A percentile compares a stretch with the other conserved stretches of the same genome.
Conservation (phyloP, 2,113 vertebrate species). For the human region DNA sequence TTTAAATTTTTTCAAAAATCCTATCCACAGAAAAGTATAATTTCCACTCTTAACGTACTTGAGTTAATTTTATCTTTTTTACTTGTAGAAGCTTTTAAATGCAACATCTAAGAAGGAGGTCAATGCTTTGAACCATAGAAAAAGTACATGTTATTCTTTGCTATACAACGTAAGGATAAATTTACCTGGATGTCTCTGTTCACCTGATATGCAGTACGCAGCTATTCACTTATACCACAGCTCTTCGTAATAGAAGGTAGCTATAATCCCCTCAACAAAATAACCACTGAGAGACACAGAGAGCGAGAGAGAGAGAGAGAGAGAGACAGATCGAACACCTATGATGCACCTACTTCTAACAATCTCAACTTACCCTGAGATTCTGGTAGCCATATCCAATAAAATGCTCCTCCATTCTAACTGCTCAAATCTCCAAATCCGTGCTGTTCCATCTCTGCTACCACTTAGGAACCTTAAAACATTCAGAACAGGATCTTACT, state of each 20-base stretch:
- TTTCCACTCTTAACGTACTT: not conserved
- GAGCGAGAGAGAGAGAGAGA: not conserved
- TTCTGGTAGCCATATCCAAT: conserved; percentile 93
- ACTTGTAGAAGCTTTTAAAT: not conserved
- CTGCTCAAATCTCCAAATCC: conserved; percentile 94
- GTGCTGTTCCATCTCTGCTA: conserved; percentile 96
- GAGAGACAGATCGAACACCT: not conserved
- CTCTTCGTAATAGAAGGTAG: not conserved
- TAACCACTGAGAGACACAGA: not conserved
- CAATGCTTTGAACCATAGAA: not conserved
- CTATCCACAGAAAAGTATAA: not conserved
- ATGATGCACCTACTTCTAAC: not conserved
- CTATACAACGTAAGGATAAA: not conserved
- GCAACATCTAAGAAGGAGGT: not conserved
- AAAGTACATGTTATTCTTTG: not conserved
- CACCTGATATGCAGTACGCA: not conserved
- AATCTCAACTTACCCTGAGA: conserved; percentile 88
- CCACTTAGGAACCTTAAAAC: conserved; percentile 95
- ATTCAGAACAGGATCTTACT: conserved; percentile 22
- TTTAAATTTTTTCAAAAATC: not conserved
- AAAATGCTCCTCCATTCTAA: conserved; percentile 94
- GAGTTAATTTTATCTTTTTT: not conserved
- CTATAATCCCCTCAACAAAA: not conserved
- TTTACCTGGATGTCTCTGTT: not conserved
- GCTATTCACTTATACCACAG: not conserved